Evolutionary conservation across 2,797 vertebrate genomes (phyloP).

Genomic region (Phataginus tetradactyla): DNA sequence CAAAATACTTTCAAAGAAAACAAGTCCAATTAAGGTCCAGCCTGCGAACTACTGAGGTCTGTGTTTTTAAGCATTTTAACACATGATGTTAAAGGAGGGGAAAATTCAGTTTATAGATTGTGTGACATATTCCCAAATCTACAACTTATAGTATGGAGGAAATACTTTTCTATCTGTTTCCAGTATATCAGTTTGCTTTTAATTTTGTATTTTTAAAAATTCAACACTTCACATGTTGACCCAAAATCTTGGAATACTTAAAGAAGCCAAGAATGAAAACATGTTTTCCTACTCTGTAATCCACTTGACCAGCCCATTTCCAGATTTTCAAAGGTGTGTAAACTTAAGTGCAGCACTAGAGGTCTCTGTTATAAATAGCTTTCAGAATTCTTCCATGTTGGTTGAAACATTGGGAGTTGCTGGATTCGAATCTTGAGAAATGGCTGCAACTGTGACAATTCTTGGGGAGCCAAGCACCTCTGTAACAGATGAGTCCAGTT

Average conservation of each 20-base stretch:
- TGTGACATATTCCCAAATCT: constrained; percentile 82
- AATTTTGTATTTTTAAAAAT: constrained; percentile 82
- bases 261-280: constrained; percentile 85
- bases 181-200: constrained; percentile 83
- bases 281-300: constrained; percentile 87
- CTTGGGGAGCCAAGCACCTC: constrained; percentile 95
- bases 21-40: constrained; percentile 83
- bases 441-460: constrained; percentile 96
- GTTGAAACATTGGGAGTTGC: constrained; percentile 96
- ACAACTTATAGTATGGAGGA: constrained; percentile 85
- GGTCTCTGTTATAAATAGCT: constrained; percentile 87
- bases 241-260: constrained; percentile 83
- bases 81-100: constrained; percentile 80
- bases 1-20: constrained; percentile 82
- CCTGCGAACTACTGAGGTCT: constrained; percentile 81
- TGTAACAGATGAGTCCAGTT: constrained; percentile 96
- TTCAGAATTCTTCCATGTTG: constrained; percentile 96
- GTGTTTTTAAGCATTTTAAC: constrained; percentile 84
- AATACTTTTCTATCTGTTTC: constrained; percentile 84
- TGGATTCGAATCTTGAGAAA: constrained; percentile 97
- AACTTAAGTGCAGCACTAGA: constrained; percentile 89
- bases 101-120: constrained; percentile 81
- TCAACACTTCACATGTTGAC: constrained; percentile 85
- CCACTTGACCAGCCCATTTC: constrained; percentile 88
- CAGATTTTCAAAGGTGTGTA: constrained; percentile 89